Evolutionary conservation across 2,797 vertebrate genomes (phyloP).

Genomic region (Thaleichthys pacificus): DNA sequence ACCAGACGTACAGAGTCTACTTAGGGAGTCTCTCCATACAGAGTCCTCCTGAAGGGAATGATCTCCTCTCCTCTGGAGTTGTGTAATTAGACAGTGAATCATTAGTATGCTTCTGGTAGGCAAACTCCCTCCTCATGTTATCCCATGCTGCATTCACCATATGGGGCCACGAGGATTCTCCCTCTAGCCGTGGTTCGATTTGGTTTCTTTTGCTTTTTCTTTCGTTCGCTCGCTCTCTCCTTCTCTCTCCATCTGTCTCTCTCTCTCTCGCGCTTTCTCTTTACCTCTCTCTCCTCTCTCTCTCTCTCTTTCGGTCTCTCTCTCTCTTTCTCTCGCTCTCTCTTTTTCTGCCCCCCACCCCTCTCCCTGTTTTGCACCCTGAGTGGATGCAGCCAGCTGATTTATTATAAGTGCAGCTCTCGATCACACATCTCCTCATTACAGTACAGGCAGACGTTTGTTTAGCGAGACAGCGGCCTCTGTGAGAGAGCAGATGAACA

Average conservation of each 20-base stretch:
- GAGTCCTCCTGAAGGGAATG: background rate
- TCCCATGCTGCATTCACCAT: slow-evolving; percentile 48
- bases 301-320: slow-evolving; percentile 6
- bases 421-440: slow-evolving; percentile 37
- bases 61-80: slow-evolving; percentile 18
- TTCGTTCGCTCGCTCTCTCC: background rate
- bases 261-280: slow-evolving; percentile 29
- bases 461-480: slow-evolving; percentile 38
- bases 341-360: background rate
- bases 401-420: slow-evolving; percentile 45
- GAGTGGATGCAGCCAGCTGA: slow-evolving; percentile 32
- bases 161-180: slow-evolving; percentile 35
- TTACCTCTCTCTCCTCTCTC: background rate
- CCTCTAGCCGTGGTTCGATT: background rate
- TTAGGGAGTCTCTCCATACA: background rate
- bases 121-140: slow-evolving; percentile 39
- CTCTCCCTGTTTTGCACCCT: slow-evolving; percentile 18
- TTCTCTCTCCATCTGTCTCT: slow-evolving; percentile 6
- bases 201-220: background rate
- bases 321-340: slow-evolving; percentile 12
- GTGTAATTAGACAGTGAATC: slow-evolving; percentile 46
- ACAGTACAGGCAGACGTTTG: slow-evolving; percentile 37
- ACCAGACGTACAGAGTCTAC: background rate
- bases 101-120: slow-evolving; percentile 49
- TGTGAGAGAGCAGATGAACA: slow-evolving; percentile 40